Evolutionary conservation across 2,797 vertebrate genomes (phyloP).

Genomic region (Halcyon chelicuti): DNA sequence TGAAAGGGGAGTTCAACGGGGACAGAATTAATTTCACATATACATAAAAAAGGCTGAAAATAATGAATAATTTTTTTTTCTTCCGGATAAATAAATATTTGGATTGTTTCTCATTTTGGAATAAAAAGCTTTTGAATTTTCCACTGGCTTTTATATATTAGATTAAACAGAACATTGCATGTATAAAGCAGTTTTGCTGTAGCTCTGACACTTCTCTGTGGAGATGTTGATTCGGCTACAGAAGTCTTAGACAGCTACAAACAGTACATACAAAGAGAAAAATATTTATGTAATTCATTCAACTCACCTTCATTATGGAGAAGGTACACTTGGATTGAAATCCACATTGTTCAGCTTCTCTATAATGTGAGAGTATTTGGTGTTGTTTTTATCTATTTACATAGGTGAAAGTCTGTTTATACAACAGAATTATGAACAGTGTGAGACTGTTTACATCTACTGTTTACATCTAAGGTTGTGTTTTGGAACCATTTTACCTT

Average conservation of each 20-base stretch:
- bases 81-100: background rate
- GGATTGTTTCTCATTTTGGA: background rate
- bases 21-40: background rate
- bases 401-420: constrained; percentile 4
- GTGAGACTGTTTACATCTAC: background rate
- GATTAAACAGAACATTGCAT: background rate
- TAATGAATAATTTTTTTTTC: background rate
- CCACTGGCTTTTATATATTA: background rate
- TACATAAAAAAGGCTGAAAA: background rate
- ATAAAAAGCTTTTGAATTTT: background rate
- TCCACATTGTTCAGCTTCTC: background rate
- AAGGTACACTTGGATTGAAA: background rate
- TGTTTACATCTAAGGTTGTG: background rate
- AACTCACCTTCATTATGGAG: background rate
- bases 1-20: background rate
- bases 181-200: background rate
- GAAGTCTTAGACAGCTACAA: background rate
- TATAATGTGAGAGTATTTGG: background rate
- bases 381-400: background rate
- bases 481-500: background rate
- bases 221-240: background rate
- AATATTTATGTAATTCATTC: background rate
- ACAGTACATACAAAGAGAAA: background rate
- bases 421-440: background rate
- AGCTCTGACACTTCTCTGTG: background rate